These are phyloP conservation scores for Aepyceros melampus DNA, from an alignment of 2,113 vertebrate species.

Conservation along the genomic window DNA sequence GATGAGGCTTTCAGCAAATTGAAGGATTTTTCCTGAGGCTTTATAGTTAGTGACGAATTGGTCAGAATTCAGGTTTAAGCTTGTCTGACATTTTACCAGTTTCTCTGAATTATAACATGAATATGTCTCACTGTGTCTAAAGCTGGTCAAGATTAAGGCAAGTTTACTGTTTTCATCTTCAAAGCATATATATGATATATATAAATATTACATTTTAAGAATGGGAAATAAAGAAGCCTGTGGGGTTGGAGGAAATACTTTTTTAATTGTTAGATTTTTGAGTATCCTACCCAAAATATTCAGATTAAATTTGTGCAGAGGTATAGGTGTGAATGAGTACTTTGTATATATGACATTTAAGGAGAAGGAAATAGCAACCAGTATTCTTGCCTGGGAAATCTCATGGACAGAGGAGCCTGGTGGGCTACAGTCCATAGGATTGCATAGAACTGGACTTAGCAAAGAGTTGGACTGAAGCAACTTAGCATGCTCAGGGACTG, in stretches of 20 bases:
- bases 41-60: background rate
- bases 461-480: too few species aligned
- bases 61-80: background rate
- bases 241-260: background rate
- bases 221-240: background rate
- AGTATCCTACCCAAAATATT: background rate
- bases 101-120: background rate
- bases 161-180: background rate
- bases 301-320: background rate
- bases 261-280: background rate
- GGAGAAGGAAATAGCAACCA: background rate
- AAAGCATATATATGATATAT: background rate
- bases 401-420: background rate
- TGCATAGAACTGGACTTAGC: background rate
- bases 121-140: background rate
- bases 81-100: background rate
- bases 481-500: background rate
- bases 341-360: background rate
- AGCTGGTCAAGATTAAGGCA: background rate
- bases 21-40: background rate
- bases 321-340: background rate
- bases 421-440: background rate
- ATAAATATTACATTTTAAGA: constrained; percentile 9
- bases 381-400: background rate
- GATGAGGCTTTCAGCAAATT: background rate